Conservation (phyloP, 2,113 vertebrate genomes). For the Paralichthys olivaceus region DNA sequence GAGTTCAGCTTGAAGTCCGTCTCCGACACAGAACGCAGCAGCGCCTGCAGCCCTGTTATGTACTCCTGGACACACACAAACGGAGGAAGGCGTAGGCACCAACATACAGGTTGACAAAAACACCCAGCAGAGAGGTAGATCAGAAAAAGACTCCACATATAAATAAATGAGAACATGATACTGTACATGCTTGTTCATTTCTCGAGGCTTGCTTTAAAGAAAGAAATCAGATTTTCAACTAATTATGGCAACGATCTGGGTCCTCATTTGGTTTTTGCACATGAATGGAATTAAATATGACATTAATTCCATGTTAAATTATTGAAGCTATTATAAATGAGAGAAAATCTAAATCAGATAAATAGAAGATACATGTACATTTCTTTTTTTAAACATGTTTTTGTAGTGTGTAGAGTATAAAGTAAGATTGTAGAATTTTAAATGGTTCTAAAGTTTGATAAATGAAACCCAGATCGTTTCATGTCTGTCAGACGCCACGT, state of each 20-base stretch:
- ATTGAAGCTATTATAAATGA: neutral
- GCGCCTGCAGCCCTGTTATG: conserved; percentile 86
- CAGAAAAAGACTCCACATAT: conserved; percentile 6
- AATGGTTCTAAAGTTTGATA: neutral
- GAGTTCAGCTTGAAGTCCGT: conserved; percentile 91
- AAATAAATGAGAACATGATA: neutral
- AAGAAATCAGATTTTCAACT: neutral
- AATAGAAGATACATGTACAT: no score
- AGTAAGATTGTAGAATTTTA: no score
- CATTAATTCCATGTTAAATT: neutral
- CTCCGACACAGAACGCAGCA: conserved; percentile 89
- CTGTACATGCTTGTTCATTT: neutral
- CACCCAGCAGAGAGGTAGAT: conserved; percentile 26
- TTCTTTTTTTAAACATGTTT: no score
- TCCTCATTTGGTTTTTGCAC: neutral
- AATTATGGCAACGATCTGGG: neutral
- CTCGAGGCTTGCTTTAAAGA: neutral
- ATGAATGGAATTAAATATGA: neutral
- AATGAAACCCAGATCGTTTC: conserved; percentile 4
- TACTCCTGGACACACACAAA: conserved; percentile 83
- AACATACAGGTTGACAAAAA: conserved; percentile 4
- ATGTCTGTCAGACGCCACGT: neutral
- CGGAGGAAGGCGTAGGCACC: neutral
- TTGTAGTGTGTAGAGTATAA: no score
- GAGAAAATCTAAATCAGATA: neutral